Evolutionary conservation across 1,140 invertebrate species (phyloP), one percentile per base, ranked within the genome.

Genomic region (Brachionus manjavacas): DNA sequence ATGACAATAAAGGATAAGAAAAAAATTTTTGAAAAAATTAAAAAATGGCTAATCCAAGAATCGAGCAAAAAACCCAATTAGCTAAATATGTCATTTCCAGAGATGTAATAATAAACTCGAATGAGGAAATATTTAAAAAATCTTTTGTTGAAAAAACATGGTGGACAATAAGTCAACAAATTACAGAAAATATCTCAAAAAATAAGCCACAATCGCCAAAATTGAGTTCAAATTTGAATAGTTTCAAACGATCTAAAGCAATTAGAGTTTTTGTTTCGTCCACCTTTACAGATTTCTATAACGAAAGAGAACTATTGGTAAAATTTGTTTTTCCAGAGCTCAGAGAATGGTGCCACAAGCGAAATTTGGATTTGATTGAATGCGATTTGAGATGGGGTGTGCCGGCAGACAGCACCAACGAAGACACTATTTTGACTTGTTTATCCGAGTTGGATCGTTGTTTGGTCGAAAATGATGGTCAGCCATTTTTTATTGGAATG

Each of bases 271-370:
- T 90, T 87, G 88, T 90, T 1, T 90, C 89, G 8, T 89, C 88
- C 74, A 90, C 89, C 74, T 90, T 90, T 84, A 88, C 86, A 64
- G 89, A 90, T 85, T 89, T 89, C 78, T 88, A 87, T 84, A 87
- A 86, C 85, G 89, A 90, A 85, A 86, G 89, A 84, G 88, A 90
- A 85, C 83, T 88, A 43, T 85, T 90, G 4, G 88, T 90, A 6
- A 90, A 89, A 86, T 88, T 88, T 87, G 89, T 89, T 14, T 89
- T 90, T 86, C 89, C 88, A 25, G 88, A 88, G 68, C 84, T 90
- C 46, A 85, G 88, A 70, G 88, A 90, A 85, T 89, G 89, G 89
- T 88, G 88, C 85, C 86, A 87, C 41, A 85, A 86, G 4, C 76
- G 87, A 35, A 86, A 86, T 39, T 55, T 89, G 9, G 86, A 87